phyloP scores from a whole-genome alignment of 2,113 vertebrate species.

The Cololabis saira region DNA sequence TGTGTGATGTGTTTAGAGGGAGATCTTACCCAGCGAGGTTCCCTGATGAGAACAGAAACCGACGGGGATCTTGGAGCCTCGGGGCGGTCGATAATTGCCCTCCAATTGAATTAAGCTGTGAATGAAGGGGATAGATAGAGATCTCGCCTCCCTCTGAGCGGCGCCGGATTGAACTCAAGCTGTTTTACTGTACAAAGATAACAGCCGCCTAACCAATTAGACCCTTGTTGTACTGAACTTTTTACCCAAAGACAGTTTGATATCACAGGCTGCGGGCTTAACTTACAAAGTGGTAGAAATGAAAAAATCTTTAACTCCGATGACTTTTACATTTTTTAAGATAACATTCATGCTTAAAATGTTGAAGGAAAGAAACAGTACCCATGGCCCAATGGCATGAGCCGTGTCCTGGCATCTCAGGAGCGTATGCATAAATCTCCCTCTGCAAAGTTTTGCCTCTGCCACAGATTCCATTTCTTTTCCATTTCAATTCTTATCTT shows the following conservation, averaged over 20 bases:
- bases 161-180: conserved; percentile 50
- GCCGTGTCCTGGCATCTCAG: conserved; percentile 23
- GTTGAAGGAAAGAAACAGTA: conserved; percentile 1
- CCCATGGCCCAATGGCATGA: conserved; percentile 15
- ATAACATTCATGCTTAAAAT: conserved; percentile 20
- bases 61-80: conserved; percentile 64
- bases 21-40: conserved; percentile 37
- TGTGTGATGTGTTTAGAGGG: too few species aligned
- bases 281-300: conserved; percentile 14
- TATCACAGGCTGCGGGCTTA: conserved; percentile 27
- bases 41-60: conserved; percentile 67
- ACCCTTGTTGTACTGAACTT: conserved; percentile 31
- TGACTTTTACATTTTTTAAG: conserved; percentile 18
- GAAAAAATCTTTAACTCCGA: conserved; percentile 33
- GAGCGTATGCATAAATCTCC: conserved; percentile 32
- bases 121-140: conserved; percentile 64
- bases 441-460: conserved; percentile 4
- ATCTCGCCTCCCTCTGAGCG: conserved; percentile 62
- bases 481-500: conserved; percentile 26
- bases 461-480: conserved; percentile 10
- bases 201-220: conserved; percentile 60
- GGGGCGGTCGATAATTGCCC: conserved; percentile 75
- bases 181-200: conserved; percentile 65
- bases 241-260: conserved; percentile 39
- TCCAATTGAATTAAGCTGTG: conserved; percentile 77